Base-by-base conservation (phyloP, 2,888 invertebrate species). In the Xestobium rufovillosum region DNA sequence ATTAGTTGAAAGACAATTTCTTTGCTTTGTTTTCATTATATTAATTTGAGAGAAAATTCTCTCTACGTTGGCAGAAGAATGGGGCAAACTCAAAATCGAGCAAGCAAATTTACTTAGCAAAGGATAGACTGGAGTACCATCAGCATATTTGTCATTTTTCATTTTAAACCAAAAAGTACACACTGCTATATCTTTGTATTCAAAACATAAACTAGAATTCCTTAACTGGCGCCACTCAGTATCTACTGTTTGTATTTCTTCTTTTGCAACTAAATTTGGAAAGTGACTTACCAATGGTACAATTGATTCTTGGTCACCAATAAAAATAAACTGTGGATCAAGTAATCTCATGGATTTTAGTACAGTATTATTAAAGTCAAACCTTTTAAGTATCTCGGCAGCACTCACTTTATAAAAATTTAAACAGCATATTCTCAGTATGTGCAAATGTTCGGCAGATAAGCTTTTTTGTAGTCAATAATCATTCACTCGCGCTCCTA, bases 61-160 rank as follows among this genome's bases (percentile, higher is more conserved):
- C 38, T 42, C 42, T 14, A 42, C 39, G 8, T 23, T 32, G 12
- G 42, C 42, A 27, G 38, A 38, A 4, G 39, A 42, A 29, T 39
- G 42, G n/a, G 39, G 39, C 15, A 41, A 19, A 31, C 27, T 16
- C 28, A 41, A 35, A 10, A 41, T 12, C 14, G 14, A 23, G 15
- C 28, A 29, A 11, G 38, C 34, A 39, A 40, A 42, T 14, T 42
- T 31, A 17, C 13, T 13, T 26, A 42, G 14, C 13, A 17, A 16
- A n/a, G 26, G 30, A 26, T 26, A 40, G 29, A 39, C 27, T 15
- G 10, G 14, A 15, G 39, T 14, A 14, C 27, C 32, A 35, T 42
- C 36, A 14, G 19, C 39, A 17, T 13, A 26, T 41, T 39, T 41
- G 11, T n/a, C n/a, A n/a, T n/a, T n/a, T n/a, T n/a, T n/a, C n/a